Evolutionary conservation across 2,113 vertebrate species (phyloP).

Genomic region (Clupea harengus): DNA sequence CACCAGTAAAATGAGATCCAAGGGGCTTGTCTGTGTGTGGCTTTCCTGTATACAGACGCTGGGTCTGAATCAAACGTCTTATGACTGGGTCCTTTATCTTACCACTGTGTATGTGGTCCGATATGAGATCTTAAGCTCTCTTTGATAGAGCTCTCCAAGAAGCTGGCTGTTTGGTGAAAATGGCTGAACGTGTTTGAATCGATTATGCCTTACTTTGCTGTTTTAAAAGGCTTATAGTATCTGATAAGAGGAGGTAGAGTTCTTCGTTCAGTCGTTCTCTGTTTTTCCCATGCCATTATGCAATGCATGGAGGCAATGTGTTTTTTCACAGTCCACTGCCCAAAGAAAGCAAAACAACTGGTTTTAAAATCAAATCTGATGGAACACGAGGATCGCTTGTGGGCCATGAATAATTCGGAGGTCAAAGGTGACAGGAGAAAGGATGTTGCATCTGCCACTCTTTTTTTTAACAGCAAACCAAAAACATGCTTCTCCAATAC

Average conservation of each 20-base stretch:
- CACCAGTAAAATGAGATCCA: conserved; percentile 51
- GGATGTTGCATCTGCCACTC: conserved; percentile 58
- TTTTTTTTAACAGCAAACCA: conserved; percentile 48
- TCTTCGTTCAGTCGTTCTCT: neutral
- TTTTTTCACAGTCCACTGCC: neutral
- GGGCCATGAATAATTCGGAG: conserved; percentile 55
- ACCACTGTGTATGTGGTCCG: neutral
- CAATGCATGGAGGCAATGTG: neutral
- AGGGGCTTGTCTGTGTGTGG: conserved; percentile 53
- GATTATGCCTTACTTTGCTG: neutral
- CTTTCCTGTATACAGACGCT: conserved; percentile 37
- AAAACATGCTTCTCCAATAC: conserved; percentile 51
- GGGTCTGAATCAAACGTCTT: conserved; percentile 36
- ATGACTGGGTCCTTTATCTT: conserved; percentile 23
- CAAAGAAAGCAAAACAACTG: conserved; percentile 44
- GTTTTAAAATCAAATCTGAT: conserved; percentile 39
- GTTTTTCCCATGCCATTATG: conserved; percentile 4
- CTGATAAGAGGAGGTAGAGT: neutral
- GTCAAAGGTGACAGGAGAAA: conserved; percentile 58
- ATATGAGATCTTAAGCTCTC: neutral
- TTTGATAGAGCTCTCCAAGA: neutral
- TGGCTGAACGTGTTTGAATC: neutral
- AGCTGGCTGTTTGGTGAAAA: neutral
- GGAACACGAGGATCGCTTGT: conserved; percentile 42
- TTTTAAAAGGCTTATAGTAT: conserved; percentile 1